Conservation (phyloP, 2,797 vertebrate species). For the Alfaro cultratus region DNA sequence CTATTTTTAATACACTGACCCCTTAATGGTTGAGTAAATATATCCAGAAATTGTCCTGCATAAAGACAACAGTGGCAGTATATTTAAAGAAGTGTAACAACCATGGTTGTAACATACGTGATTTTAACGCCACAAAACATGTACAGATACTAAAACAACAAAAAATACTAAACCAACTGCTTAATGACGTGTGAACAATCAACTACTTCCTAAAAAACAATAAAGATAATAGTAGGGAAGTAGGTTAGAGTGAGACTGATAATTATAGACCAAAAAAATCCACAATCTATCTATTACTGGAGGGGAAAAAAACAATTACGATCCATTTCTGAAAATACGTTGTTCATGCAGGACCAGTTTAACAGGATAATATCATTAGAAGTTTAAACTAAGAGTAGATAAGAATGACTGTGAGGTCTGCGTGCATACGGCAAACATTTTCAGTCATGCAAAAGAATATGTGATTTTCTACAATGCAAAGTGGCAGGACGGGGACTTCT, state of each 20-base stretch:
- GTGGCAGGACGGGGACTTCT: background rate
- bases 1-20: conserved; percentile 7
- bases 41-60: conserved; percentile 34
- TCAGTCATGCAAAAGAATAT: background rate
- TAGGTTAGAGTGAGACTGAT: background rate
- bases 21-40: conserved; percentile 32
- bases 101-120: background rate
- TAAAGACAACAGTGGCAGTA: conserved; percentile 8
- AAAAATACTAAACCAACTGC: conserved; percentile 1
- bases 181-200: background rate
- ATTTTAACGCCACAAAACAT: background rate
- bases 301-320: conserved; percentile 15
- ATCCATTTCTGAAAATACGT: conserved; percentile 59
- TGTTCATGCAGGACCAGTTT: conserved; percentile 56
- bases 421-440: background rate
- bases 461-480: conserved; percentile 15
- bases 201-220: background rate
- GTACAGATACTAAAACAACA: conserved; percentile 1
- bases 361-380: conserved; percentile 34
- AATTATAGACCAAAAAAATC: background rate
- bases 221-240: background rate
- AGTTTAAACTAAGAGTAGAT: conserved; percentile 7
- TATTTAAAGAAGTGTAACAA: background rate
- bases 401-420: conserved; percentile 7
- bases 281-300: background rate